phyloP scores from a whole-genome alignment of 2,888 invertebrate genomes.

The Brenthis hecate region DNA sequence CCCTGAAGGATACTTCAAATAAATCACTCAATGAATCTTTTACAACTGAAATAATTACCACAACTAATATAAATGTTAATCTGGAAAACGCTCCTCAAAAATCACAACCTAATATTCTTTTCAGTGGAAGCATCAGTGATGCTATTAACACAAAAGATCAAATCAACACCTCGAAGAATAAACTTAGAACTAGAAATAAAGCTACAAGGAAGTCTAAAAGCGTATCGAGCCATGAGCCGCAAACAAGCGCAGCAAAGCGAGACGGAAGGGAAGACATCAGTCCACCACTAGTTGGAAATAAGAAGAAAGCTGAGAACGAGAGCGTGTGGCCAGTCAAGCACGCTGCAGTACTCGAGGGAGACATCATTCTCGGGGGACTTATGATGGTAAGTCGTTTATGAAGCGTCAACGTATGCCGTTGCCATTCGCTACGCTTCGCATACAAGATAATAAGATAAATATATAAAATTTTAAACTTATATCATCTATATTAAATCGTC shows the following conservation, averaged over 20 bases:
- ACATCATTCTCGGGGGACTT: constrained; percentile 91
- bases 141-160: constrained; percentile 1
- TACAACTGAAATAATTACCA: neutral
- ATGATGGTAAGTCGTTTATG: constrained; percentile 86
- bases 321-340: constrained; percentile 88
- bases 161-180: constrained; percentile 13
- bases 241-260: neutral
- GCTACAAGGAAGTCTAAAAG: constrained; percentile 43
- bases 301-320: constrained; percentile 48
- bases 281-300: constrained; percentile 41
- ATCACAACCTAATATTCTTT: neutral
- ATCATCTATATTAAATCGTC: too few relatives aligned
- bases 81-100: neutral
- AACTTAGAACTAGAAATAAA: constrained; percentile 34
- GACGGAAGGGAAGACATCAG: constrained; percentile 23
- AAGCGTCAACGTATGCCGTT: too few relatives aligned
- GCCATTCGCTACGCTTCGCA: too few relatives aligned
- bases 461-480: too few relatives aligned
- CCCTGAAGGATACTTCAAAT: neutral
- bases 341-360: constrained; percentile 91
- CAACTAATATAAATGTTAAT: neutral
- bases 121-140: neutral
- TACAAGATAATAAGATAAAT: too few relatives aligned
- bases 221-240: constrained; percentile 17
- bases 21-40: constrained; percentile 1